phyloP scores from a whole-genome alignment of 2,888 invertebrate genomes.

The Himalopsyche kuldschensis region DNA sequence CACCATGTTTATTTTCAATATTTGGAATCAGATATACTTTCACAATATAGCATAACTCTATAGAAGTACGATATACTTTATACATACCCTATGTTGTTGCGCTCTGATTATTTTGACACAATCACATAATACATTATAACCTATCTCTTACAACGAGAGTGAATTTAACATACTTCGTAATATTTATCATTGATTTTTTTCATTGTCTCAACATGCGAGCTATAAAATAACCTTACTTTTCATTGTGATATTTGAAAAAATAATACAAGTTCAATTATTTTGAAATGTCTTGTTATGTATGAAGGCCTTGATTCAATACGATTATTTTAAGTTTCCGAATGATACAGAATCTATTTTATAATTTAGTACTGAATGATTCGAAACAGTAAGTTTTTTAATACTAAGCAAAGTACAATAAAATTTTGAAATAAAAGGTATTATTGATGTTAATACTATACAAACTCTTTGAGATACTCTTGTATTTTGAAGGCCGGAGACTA shows the following conservation, averaged over 20 bases:
- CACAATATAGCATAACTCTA: no score
- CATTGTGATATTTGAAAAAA: background rate
- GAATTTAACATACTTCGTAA: background rate
- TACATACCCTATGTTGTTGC: background rate
- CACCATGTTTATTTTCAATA: no score
- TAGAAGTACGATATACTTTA: background rate
- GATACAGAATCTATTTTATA: background rate
- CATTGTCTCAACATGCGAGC: background rate
- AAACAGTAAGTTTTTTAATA: background rate
- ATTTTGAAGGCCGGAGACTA: no score
- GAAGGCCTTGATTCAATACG: background rate
- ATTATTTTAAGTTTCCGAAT: background rate
- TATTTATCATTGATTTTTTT: background rate
- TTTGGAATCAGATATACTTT: no score
- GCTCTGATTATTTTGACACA: background rate
- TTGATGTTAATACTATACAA: no score
- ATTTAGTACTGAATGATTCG: background rate
- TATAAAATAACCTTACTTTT: background rate
- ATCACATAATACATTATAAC: background rate
- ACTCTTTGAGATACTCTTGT: no score
- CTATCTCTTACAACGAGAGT: background rate
- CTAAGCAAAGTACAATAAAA: no score
- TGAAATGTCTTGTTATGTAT: background rate
- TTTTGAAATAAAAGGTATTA: no score
- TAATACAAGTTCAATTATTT: background rate